Evolutionary conservation across 2,113 vertebrate species (phyloP).

Genomic region (Callipepla californica): DNA sequence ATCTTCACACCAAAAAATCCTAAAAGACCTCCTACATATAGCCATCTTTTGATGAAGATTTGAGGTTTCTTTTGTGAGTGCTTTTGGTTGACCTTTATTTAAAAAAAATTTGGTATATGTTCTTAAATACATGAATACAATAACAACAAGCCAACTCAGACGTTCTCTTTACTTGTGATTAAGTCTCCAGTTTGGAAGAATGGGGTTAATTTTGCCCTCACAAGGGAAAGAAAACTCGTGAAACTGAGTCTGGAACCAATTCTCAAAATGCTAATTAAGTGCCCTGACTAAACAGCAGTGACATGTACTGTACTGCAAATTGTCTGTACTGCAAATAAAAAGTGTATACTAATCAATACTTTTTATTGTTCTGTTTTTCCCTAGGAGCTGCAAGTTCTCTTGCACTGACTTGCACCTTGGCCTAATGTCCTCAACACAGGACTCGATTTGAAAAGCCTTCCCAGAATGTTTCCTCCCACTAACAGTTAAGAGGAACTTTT

Average conservation of each 20-base stretch:
- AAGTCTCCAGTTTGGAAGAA: background rate
- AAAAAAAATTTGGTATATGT: background rate
- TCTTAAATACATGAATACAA: background rate
- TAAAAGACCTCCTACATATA: background rate
- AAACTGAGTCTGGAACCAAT: background rate
- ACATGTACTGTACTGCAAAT: background rate
- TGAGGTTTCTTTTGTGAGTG: background rate
- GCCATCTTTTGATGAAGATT: background rate
- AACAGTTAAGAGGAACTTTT: background rate
- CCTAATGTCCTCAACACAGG: background rate
- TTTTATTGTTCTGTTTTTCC: background rate
- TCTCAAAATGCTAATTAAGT: background rate
- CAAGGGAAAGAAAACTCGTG: background rate
- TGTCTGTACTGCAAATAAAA: background rate
- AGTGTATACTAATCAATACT: background rate
- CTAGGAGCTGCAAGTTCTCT: background rate
- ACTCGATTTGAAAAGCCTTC: background rate
- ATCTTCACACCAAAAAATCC: background rate
- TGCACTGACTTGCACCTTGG: background rate
- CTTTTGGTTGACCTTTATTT: background rate
- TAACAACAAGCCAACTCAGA: background rate
- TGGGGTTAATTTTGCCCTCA: background rate
- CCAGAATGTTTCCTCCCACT: background rate
- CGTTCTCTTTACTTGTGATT: background rate
- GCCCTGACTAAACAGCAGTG: background rate